Percentiles rank a stretch among this genome's conserved stretches.
phyloP scores from a whole-genome alignment of 2,888 invertebrate species.

The Diabrotica balteata region DNA sequence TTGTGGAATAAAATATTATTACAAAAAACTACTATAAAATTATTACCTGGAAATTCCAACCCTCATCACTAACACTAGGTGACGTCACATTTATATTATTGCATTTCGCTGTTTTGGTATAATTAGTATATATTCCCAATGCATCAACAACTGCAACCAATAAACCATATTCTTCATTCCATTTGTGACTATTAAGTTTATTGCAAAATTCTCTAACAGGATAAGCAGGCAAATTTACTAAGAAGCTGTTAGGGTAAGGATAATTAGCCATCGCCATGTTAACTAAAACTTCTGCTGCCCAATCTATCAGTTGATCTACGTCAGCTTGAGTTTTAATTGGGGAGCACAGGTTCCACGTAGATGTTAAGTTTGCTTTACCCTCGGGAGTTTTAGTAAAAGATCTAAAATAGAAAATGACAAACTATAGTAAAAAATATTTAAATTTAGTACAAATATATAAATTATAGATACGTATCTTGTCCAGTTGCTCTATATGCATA shows the following conservation, averaged over 20 bases:
- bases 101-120: conserved; percentile 75
- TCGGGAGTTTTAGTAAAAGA: conserved; percentile 62
- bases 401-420: conserved; percentile 8
- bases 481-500: no score
- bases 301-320: conserved; percentile 69
- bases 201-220: conserved; percentile 76
- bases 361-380: conserved; percentile 74
- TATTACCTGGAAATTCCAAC: conserved; percentile 84
- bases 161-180: conserved; percentile 56
- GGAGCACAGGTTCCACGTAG: conserved; percentile 79
- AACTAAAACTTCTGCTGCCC: conserved; percentile 75
- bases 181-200: conserved; percentile 56
- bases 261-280: conserved; percentile 95
- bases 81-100: conserved; percentile 68
- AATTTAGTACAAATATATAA: background rate
- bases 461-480: no score
- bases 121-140: conserved; percentile 81
- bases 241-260: conserved; percentile 86
- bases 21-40: background rate
- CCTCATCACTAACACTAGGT: conserved; percentile 69
- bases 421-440: background rate
- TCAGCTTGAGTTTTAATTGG: conserved; percentile 68
- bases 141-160: conserved; percentile 72
- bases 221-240: conserved; percentile 82
- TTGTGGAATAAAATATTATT: background rate